phyloP scores from a whole-genome alignment of 2,888 invertebrate genomes.

The Amitus sp. region DNA sequence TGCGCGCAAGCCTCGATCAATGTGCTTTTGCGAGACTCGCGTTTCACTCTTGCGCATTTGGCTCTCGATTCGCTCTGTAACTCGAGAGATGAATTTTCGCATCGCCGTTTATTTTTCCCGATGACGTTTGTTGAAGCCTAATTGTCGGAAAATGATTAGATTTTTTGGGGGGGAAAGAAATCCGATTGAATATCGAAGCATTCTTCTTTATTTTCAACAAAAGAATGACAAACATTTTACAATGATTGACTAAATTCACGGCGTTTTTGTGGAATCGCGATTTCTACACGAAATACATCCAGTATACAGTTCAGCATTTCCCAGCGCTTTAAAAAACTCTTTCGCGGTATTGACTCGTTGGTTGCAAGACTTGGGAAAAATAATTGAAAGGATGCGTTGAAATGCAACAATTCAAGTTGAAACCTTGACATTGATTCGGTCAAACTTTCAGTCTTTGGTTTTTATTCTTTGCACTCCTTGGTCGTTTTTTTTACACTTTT shows the following conservation, averaged over 20 bases:
- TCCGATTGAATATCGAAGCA: constrained; percentile 48
- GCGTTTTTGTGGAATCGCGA: constrained; percentile 39
- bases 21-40: constrained; percentile 43
- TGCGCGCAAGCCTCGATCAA: constrained; percentile 45
- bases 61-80: constrained; percentile 7
- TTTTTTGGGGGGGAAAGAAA: too few relatives aligned
- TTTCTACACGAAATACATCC: constrained; percentile 29
- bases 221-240: constrained; percentile 47
- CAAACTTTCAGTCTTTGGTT: constrained; percentile 53
- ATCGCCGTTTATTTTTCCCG: background rate
- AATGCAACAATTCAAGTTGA: too few relatives aligned
- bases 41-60: constrained; percentile 46
- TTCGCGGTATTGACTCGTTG: too few relatives aligned
- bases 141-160: too few relatives aligned
- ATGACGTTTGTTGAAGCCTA: too few relatives aligned
- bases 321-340: too few relatives aligned
- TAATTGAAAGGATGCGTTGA: too few relatives aligned
- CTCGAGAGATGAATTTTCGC: background rate
- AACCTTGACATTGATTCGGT: constrained; percentile 33
- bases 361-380: too few relatives aligned
- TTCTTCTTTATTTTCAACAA: constrained; percentile 50
- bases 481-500: background rate
- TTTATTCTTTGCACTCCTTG: constrained; percentile 14
- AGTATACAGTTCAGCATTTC: too few relatives aligned
- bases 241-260: constrained; percentile 43